Evolutionary conservation across 2,797 vertebrate genomes (phyloP).

Genomic region (Sorex maritimensis): DNA sequence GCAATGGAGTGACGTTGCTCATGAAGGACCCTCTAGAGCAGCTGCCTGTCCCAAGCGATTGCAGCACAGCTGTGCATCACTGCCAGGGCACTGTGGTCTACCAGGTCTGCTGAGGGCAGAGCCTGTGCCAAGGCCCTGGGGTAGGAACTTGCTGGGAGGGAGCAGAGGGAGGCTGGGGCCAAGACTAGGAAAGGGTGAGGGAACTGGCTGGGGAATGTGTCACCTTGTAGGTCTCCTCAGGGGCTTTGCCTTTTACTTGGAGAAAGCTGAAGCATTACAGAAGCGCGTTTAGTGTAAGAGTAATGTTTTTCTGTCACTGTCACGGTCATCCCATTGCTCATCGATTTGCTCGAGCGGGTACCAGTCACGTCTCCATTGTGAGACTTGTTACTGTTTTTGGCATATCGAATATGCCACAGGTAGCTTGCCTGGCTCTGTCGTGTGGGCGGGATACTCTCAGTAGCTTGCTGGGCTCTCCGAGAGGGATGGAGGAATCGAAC

Average conservation of each 20-base stretch:
- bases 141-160: background rate
- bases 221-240: background rate
- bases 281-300: background rate
- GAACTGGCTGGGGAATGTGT: background rate
- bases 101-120: background rate
- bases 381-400: no score
- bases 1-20: background rate
- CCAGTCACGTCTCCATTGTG: no score
- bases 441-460: no score
- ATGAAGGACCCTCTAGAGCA: background rate
- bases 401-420: no score
- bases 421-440: no score
- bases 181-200: background rate
- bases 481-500: no score
- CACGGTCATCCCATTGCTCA: no score
- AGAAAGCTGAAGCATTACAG: background rate
- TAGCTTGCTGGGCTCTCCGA: no score
- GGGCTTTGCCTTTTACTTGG: background rate
- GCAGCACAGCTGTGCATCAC: background rate
- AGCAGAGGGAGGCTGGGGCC: background rate
- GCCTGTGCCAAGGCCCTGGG: background rate
- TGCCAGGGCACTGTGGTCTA: background rate
- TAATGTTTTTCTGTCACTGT: background rate
- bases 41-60: background rate
- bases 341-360: no score